Evolutionary conservation across 2,888 invertebrate species (phyloP), one percentile per base, ranked within the genome.

Genomic region (Lasioglossum villosulum): DNA sequence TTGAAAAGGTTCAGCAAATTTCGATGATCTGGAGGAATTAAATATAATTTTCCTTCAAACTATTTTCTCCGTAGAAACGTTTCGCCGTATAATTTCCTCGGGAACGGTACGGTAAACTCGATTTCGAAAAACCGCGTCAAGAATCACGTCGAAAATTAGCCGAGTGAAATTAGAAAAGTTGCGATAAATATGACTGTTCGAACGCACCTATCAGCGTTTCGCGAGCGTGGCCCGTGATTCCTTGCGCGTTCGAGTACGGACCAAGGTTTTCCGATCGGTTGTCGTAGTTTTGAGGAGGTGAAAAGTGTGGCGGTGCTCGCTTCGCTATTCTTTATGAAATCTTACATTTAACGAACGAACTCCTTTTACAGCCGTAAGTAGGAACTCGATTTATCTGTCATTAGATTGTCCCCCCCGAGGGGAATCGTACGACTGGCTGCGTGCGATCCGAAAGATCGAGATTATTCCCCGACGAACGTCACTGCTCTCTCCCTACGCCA

Each of bases 301-400:
- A 89, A 88, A 90, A 91, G 88, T 92, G 88, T 85, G 88, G 88
- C 86, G 89, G 92, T 91, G 86, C 83, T 86, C 88, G 83, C 80
- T 82, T 70, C 74, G 82, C 83, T 90, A 86, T 89, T 92, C 92
- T 90, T 70, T 91, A 93, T 93, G 92, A 93, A 86, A 93, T 93
- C 92, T 91, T 90, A 92, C 88, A 91, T 86, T 89, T 93, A 91
- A 93, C 89, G 88, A 80, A 84, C 90, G 89, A 90, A 91, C 88
- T 86, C 89, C 90, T 86, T 90, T 88, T 83, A 89, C 90, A 93
- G 90, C 88, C 92, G 94, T 94, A 91, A 94, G 94, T 94, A 92
- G 48, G 34, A 78, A 45, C 34, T 45, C 14, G 63, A 59, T 75
- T 75, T 19, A 68, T 27, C 27, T 19, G 8, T 37, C 74, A 30